Evolutionary conservation across 2,797 vertebrate species (phyloP), one percentile per base, ranked within the genome.

Genomic region (Taenioides sp.): DNA sequence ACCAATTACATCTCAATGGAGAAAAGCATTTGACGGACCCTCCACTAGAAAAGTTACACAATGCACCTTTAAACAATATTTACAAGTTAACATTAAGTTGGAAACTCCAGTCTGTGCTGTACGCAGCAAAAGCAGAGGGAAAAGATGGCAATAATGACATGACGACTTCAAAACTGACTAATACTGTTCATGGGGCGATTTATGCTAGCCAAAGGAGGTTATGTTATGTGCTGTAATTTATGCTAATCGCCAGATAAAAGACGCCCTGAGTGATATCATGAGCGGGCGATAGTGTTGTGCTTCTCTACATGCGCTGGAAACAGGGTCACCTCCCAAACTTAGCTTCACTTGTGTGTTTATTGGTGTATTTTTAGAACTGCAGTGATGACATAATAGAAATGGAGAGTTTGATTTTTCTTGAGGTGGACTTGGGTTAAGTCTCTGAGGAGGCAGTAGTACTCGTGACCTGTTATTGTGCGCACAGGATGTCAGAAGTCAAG

Each of bases 171-270:
- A 80, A 85, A 74, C 80, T 77, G 83, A 81, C 75, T 80, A 81
- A 81, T 83, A 76, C 70, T 67, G 85, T 71, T 49, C 71, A 59
- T 82, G 23, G 25, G 62, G 50, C 76, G 75, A 81, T 84, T 86
- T 75, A 84, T 78, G 77, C 67, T 76, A 65, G 79, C 76, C 81
- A 80, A 78, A 60, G 79, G 79, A 80, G 76, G 77, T 72, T 84
- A 72, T 69, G 71, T 55, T 79, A 75, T 11, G 9, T 70, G 75
- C 71, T 67, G 43, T 83, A 79, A 86, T 88, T 85, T 82, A 87
- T 89, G 86, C 77, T 83, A 87, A 89, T 85, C 75, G 77, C 34
- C 62, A 43, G 58, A 77, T 59, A 65, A 22, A 25, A 83, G 72
- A 71, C 65, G 77, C 73, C 78, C 66, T 14, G 10, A 72, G 78